A percentile compares a stretch with the other conserved stretches of the same genome.
phyloP scores from a whole-genome alignment of 2,888 invertebrate genomes.

The Cinara cedri region DNA sequence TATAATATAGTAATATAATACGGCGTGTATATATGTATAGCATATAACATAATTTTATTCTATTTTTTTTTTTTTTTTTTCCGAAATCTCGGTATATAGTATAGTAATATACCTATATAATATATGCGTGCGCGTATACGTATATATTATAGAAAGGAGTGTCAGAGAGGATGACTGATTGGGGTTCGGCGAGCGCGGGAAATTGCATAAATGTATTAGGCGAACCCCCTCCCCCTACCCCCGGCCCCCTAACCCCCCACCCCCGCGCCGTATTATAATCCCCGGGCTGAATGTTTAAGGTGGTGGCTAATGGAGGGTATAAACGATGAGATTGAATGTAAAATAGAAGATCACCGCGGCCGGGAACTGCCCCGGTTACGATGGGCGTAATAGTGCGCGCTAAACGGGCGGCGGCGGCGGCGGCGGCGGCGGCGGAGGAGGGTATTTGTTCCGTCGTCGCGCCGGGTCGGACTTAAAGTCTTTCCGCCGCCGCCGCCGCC shows the following conservation, averaged over 20 bases:
- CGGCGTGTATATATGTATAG: background rate
- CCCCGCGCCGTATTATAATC: conserved; percentile 46
- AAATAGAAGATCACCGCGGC: background rate
- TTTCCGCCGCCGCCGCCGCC: background rate
- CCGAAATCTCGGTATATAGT: background rate
- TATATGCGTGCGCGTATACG: no score
- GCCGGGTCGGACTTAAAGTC: background rate
- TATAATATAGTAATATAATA: no score
- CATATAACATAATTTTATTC: background rate
- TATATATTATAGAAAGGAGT: background rate
- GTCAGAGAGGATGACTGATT: conserved; percentile 43
- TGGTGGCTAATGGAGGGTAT: conserved; percentile 42
- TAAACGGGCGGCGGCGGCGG: background rate
- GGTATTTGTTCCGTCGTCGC: background rate
- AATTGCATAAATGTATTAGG: conserved; percentile 27
- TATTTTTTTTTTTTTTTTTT: background rate
- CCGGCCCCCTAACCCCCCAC: no score
- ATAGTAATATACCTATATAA: no score
- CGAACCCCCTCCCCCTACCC: no score
- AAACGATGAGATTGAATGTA: conserved; percentile 30
- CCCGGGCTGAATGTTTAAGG: conserved; percentile 24
- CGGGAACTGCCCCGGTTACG: no score
- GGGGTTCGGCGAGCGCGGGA: background rate
- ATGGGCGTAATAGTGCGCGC: no score
- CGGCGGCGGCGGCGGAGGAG: background rate